Evolutionary conservation across 2,113 vertebrate genomes (phyloP).

Genomic region (Microcebus murinus): DNA sequence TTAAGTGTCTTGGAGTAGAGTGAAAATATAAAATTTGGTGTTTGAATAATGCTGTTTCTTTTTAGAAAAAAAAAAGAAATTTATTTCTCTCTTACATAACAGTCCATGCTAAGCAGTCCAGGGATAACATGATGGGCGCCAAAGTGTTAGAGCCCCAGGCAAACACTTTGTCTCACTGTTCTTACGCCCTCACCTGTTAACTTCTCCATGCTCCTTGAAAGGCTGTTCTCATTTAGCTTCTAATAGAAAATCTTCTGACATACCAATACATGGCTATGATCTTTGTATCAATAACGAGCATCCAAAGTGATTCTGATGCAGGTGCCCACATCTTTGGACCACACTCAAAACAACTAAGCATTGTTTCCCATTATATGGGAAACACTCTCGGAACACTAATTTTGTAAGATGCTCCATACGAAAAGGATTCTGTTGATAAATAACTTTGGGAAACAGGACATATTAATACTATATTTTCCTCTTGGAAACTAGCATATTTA

Average conservation of each 20-base stretch:
- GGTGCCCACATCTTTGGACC: not conserved
- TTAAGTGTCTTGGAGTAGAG: not conserved
- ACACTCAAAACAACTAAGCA: not conserved
- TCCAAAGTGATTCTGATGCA: not conserved
- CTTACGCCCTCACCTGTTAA: not conserved
- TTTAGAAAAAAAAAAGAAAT: not conserved
- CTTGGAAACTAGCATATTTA: not conserved
- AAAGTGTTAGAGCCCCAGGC: no score
- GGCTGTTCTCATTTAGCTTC: not conserved
- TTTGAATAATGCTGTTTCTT: constrained; percentile 1
- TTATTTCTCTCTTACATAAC: not conserved
- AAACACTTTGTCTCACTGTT: not conserved
- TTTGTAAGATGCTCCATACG: not conserved
- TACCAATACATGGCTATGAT: not conserved
- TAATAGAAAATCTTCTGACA: not conserved
- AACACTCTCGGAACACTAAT: not conserved
- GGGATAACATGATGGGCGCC: not conserved
- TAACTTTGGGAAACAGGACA: not conserved
- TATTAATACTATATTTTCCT: not conserved
- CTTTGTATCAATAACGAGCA: not conserved
- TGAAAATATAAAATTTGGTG: not conserved
- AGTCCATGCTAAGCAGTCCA: not conserved
- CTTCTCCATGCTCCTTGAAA: not conserved
- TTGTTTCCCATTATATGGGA: not conserved
- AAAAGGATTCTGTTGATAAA: not conserved